Percentiles rank a stretch among this genome's conserved stretches.
These are phyloP conservation scores for Antechinus stuartii DNA, from an alignment of 2,113 vertebrate species.

Conservation along the genomic window DNA sequence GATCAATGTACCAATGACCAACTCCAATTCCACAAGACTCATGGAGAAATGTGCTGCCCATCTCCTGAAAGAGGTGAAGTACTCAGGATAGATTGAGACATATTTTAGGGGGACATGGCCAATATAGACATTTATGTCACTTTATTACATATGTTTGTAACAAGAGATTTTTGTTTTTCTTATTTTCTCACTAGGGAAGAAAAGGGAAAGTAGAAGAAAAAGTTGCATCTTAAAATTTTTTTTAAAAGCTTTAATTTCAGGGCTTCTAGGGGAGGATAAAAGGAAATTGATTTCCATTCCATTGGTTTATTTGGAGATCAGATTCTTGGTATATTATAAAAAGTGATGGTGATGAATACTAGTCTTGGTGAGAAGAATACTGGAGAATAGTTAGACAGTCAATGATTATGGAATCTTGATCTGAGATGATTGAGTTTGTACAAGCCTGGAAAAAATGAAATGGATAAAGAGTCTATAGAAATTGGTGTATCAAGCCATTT, in stretches of 20 bases:
- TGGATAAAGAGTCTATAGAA: background rate
- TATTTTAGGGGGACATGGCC: background rate
- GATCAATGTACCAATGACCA: background rate
- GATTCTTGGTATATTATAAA: background rate
- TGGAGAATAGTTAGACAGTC: background rate
- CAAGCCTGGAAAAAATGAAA: background rate
- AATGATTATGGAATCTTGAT: background rate
- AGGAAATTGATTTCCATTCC: background rate
- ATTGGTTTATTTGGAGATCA: background rate
- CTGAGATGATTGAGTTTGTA: background rate
- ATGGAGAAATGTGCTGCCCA: background rate
- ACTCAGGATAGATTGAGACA: background rate
- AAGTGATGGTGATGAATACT: background rate
- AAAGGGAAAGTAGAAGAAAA: background rate
- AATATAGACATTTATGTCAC: background rate
- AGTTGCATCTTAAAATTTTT: background rate
- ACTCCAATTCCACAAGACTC: background rate
- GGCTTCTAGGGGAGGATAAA: background rate
- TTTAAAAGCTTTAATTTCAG: background rate
- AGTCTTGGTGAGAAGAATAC: background rate
- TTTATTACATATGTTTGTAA: too few relatives aligned
- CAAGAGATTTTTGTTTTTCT: background rate
- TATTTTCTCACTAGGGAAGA: background rate
- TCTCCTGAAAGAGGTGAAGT: background rate
- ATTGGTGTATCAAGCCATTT: background rate